A percentile compares a stretch with the other conserved stretches of the same genome.
phyloP scores from a whole-genome alignment of 2,888 invertebrate species.

The Eurytoma adleriae region DNA sequence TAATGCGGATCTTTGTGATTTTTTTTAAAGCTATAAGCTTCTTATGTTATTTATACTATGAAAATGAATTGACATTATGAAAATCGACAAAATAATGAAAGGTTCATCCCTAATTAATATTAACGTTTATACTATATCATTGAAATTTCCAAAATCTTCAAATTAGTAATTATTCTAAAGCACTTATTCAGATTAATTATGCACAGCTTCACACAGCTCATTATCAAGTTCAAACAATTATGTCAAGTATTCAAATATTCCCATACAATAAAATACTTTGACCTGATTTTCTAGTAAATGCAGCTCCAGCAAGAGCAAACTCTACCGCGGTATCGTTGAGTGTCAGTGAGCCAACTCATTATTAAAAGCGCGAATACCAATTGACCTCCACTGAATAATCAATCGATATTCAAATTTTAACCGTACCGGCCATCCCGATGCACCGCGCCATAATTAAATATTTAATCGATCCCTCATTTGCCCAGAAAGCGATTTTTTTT shows the following conservation, averaged over 20 bases:
- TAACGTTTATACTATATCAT: too few species aligned
- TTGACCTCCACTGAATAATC: conserved; percentile 19
- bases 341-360: conserved; percentile 18
- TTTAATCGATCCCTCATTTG: conserved; percentile 24
- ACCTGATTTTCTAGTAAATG: not conserved
- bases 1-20: too few species aligned
- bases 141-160: not conserved
- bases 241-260: not conserved
- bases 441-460: conserved; percentile 2
- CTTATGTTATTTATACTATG: too few species aligned
- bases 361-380: conserved; percentile 26
- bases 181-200: not conserved
- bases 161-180: not conserved
- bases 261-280: not conserved
- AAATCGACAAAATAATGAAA: too few species aligned
- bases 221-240: not conserved
- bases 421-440: not conserved
- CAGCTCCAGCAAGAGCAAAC: not conserved
- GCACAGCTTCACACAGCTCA: not conserved
- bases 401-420: conserved; percentile 20
- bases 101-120: too few species aligned
- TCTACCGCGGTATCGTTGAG: not conserved
- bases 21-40: too few species aligned
- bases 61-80: too few species aligned
- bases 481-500: not conserved